Evolutionary conservation across 2,888 invertebrate genomes (phyloP).

Genomic region (Torymus auratus): DNA sequence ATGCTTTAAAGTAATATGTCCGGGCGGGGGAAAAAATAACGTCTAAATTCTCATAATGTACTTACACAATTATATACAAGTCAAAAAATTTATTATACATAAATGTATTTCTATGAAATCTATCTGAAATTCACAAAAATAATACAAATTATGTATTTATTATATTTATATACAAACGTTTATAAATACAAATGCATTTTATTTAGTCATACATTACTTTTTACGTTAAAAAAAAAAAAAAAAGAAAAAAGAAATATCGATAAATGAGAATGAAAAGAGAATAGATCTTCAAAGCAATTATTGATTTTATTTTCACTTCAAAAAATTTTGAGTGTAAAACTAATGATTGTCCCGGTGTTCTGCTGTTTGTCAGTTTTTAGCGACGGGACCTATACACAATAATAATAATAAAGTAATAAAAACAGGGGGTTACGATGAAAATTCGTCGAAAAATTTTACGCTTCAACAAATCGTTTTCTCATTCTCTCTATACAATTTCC

Average conservation of each 20-base stretch:
- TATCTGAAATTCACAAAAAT: constrained; percentile 36
- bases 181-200: constrained; percentile 31
- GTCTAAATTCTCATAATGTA: neutral
- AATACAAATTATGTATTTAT: constrained; percentile 29
- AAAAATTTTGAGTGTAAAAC: constrained; percentile 36
- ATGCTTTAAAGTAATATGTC: neutral
- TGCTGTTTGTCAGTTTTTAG: no score
- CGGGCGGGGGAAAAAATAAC: constrained; percentile 2
- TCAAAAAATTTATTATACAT: constrained; percentile 28
- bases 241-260: neutral
- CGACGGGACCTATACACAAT: neutral
- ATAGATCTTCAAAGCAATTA: neutral
- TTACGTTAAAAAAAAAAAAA: neutral
- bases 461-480: no score
- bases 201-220: neutral
- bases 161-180: constrained; percentile 44
- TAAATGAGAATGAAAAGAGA: neutral
- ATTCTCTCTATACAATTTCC: no score
- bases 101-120: constrained; percentile 42
- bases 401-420: constrained; percentile 11
- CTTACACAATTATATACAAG: constrained; percentile 44
- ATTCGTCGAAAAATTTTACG: constrained; percentile 14
- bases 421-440: neutral
- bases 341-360: neutral
- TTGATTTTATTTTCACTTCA: neutral